Percentiles rank a stretch among this genome's conserved stretches.
phyloP scores from a whole-genome alignment of 2,888 invertebrate species.

The Heliconius cydno region DNA sequence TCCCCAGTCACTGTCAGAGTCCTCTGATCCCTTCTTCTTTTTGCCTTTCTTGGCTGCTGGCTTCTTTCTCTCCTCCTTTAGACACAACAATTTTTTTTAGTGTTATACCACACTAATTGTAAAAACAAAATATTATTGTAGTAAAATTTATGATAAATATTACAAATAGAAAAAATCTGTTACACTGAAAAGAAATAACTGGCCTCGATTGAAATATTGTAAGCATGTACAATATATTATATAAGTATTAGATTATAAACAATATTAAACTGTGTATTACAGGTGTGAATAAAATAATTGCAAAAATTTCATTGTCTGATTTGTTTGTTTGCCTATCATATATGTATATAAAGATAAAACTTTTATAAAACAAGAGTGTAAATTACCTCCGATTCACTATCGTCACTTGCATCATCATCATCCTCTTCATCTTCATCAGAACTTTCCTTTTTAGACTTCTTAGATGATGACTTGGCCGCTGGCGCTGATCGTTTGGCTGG shows the following conservation, averaged over 20 bases:
- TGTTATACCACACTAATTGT: background rate
- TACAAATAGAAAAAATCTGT: too few relatives aligned
- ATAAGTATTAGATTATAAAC: too few relatives aligned
- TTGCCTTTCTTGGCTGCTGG: constrained; percentile 76
- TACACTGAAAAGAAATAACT: too few relatives aligned
- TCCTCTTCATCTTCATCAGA: constrained; percentile 56
- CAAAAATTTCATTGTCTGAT: too few relatives aligned
- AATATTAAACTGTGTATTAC: too few relatives aligned
- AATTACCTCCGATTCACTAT: constrained; percentile 57
- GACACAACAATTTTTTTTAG: background rate
- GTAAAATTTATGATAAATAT: too few relatives aligned
- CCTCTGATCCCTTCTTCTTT: constrained; percentile 87
- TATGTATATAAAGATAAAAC: too few relatives aligned
- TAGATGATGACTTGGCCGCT: constrained; percentile 68
- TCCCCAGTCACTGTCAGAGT: constrained; percentile 87
- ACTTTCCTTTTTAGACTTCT: constrained; percentile 54
- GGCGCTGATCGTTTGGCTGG: constrained; percentile 81
- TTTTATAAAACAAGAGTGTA: too few relatives aligned
- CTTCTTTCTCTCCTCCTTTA: constrained; percentile 66
- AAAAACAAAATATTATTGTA: background rate
- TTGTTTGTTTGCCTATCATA: too few relatives aligned
- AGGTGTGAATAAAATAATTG: too few relatives aligned
- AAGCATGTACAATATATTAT: too few relatives aligned
- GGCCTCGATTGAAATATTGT: too few relatives aligned
- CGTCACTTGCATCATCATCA: constrained; percentile 55